Percentiles rank a stretch among this genome's conserved stretches.
Conservation (phyloP, 1,140 invertebrate genomes). For the Cepaea nemoralis region DNA sequence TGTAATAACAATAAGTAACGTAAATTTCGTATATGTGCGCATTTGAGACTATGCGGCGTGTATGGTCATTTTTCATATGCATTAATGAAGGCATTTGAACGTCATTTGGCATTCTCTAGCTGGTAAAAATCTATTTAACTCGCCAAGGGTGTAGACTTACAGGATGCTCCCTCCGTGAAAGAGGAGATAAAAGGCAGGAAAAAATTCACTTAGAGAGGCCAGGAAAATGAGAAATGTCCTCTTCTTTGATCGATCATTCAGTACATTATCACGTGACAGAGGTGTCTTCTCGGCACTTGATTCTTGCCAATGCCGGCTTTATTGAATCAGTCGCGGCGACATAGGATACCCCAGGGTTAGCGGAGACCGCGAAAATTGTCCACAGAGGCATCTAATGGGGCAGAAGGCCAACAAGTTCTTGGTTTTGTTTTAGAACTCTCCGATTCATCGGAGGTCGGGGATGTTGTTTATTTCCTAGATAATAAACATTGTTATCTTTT, state of each 20-base stretch:
- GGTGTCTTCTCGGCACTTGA: slow-evolving; percentile 16
- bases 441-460: no score
- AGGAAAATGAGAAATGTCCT: slow-evolving; percentile 18
- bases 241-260: slow-evolving; percentile 26
- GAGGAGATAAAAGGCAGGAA: background rate
- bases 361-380: background rate
- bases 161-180: background rate
- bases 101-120: background rate
- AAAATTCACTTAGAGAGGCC: background rate
- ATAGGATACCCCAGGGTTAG: background rate
- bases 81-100: no score
- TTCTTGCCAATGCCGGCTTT: slow-evolving; percentile 2
- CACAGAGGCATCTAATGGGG: background rate
- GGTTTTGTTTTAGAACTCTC: no score
- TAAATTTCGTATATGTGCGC: no score
- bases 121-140: background rate
- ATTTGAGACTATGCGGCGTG: no score
- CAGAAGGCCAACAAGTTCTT: background rate
- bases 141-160: background rate
- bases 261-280: slow-evolving; percentile 22
- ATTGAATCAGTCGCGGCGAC: slow-evolving; percentile 13
- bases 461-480: no score
- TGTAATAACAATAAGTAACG: no score
- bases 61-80: no score
- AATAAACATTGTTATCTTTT: no score